Conservation (phyloP, 1,140 invertebrate genomes). For the Idris sp. region DNA sequence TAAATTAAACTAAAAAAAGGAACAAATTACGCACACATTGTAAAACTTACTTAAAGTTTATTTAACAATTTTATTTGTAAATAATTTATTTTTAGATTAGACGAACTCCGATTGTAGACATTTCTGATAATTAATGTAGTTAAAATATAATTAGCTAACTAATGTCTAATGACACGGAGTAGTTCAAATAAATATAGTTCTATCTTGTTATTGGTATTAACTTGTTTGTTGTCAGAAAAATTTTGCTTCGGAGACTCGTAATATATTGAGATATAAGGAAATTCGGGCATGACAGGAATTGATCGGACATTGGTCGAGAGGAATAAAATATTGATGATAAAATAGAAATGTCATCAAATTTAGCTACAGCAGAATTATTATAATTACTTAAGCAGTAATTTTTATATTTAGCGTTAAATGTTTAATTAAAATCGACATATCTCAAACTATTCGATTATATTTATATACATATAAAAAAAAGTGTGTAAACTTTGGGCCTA, state of each 20-base stretch:
- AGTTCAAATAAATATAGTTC: no score
- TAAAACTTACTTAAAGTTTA: slow-evolving; percentile 45
- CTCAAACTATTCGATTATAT: no score
- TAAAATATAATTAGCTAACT: neutral
- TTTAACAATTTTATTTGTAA: slow-evolving; percentile 50
- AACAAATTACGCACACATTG: slow-evolving; percentile 19
- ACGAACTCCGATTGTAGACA: slow-evolving; percentile 12
- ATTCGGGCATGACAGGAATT: slow-evolving; percentile 47
- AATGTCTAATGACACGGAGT: neutral
- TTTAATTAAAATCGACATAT: slow-evolving; percentile 4
- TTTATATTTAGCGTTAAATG: slow-evolving; percentile 16
- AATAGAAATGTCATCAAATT: slow-evolving; percentile 8
- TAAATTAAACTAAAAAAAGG: slow-evolving; percentile 8
- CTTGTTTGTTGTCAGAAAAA: slow-evolving; percentile 9
- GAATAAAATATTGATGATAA: slow-evolving; percentile 1
- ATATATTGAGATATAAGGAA: slow-evolving; percentile 45
- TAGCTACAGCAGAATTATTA: slow-evolving; percentile 21
- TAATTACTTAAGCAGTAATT: slow-evolving; percentile 35
- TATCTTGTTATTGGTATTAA: slow-evolving; percentile 15
- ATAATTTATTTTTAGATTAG: slow-evolving; percentile 60
- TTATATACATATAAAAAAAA: no score
- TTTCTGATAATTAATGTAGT: slow-evolving; percentile 13
- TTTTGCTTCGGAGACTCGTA: slow-evolving; percentile 4
- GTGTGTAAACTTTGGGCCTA: no score
- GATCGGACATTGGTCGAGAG: slow-evolving; percentile 36